Conservation (phyloP, 92 coral and sea anemone species). For the Epizoanthus scotinus region DNA sequence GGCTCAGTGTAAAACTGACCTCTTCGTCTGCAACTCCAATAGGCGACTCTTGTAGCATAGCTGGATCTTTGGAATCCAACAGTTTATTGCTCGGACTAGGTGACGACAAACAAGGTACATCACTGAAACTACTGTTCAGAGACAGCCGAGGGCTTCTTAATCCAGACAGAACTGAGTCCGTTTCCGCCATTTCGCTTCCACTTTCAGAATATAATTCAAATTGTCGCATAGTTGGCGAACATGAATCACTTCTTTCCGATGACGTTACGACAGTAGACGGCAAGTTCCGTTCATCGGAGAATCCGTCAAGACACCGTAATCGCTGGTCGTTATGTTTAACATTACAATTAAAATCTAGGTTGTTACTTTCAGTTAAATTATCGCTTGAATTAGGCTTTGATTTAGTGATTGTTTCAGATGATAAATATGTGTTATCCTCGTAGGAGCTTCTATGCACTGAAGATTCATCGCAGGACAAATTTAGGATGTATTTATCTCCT, state of each 20-base stretch:
- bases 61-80: constrained; percentile 45
- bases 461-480: neutral
- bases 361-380: neutral
- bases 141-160: constrained; percentile 65
- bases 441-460: neutral
- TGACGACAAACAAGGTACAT: constrained; percentile 46
- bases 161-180: constrained; percentile 54
- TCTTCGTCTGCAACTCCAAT: constrained; percentile 3
- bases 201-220: constrained; percentile 24
- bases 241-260: constrained; percentile 5
- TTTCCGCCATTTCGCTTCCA: constrained; percentile 57
- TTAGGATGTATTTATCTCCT: neutral
- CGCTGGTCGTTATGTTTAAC: neutral
- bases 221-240: constrained; percentile 15
- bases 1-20: constrained; percentile 20
- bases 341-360: constrained; percentile 12
- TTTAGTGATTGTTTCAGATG: neutral
- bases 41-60: constrained; percentile 11
- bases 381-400: neutral
- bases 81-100: constrained; percentile 61
- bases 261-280: neutral
- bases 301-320: neutral
- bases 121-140: constrained; percentile 59
- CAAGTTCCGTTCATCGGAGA: neutral
- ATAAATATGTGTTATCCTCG: neutral